phyloP scores from a whole-genome alignment of 2,888 invertebrate genomes.

The Nemoura dubitans region DNA sequence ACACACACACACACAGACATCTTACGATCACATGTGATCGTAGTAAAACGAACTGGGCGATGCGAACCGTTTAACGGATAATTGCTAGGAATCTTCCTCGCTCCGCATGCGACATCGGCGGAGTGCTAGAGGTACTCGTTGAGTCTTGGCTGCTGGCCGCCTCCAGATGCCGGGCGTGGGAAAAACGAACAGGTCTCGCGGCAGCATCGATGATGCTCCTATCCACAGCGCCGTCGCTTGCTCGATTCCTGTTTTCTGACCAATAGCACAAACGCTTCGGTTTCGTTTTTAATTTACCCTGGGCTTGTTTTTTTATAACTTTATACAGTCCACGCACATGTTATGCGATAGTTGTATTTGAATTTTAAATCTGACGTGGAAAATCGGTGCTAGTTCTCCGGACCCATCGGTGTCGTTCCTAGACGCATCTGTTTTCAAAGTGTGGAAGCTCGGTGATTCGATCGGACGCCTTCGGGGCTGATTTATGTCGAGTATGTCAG shows the following conservation, averaged over 20 bases:
- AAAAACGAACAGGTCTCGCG: slow-evolving; percentile 23
- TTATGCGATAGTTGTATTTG: background rate
- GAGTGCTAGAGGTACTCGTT: slow-evolving; percentile 12
- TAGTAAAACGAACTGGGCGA: background rate
- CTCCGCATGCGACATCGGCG: slow-evolving; percentile 32
- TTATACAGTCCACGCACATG: background rate
- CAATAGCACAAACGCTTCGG: background rate
- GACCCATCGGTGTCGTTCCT: background rate
- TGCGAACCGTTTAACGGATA: slow-evolving; percentile 35
- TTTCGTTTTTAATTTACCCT: background rate
- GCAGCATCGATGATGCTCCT: background rate
- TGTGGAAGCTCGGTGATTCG: background rate
- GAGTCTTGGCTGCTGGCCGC: background rate
- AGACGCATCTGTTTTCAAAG: background rate
- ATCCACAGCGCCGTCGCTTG: too few species aligned
- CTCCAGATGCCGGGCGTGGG: slow-evolving; percentile 8
- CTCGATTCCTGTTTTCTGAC: too few species aligned
- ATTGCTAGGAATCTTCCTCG: slow-evolving; percentile 34
- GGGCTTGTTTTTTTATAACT: too few species aligned
- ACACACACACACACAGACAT: too few species aligned
- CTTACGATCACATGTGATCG: background rate
- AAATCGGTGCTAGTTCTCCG: too few species aligned
- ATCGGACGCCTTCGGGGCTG: background rate
- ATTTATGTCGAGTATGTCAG: background rate
- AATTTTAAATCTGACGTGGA: background rate